Conservation (phyloP, 2,797 vertebrate species). For the Epinephelus coioides region DNA sequence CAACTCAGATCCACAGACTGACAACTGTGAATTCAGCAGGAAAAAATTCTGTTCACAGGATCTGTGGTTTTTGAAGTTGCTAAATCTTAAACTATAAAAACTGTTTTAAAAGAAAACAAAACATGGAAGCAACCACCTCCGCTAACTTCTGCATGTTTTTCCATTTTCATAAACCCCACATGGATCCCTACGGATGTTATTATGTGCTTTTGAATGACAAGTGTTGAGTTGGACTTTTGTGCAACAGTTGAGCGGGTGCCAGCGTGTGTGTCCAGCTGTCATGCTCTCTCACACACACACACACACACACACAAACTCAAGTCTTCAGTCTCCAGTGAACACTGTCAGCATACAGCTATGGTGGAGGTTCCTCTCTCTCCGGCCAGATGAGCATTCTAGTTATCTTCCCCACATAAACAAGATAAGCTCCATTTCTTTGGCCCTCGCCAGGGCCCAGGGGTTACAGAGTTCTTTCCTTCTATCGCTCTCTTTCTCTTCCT, state of each 20-base stretch:
- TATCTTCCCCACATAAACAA: constrained; percentile 77
- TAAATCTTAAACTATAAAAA: not conserved
- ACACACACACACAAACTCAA: constrained; percentile 47
- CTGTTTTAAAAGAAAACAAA: constrained; percentile 31
- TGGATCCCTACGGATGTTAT: constrained; percentile 64
- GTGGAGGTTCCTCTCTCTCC: constrained; percentile 59
- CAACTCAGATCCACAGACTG: constrained; percentile 14
- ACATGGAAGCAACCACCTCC: constrained; percentile 2
- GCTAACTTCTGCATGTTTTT: constrained; percentile 33
- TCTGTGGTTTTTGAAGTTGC: constrained; percentile 2
- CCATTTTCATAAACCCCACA: constrained; percentile 41
- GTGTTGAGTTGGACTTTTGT: constrained; percentile 73
- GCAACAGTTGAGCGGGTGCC: constrained; percentile 71
- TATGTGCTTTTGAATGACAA: constrained; percentile 74
- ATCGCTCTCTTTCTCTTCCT: constrained; percentile 58
- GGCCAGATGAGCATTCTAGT: constrained; percentile 74
- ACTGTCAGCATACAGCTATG: constrained; percentile 58
- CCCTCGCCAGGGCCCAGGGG: constrained; percentile 58
- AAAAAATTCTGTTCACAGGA: not conserved
- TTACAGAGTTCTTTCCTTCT: constrained; percentile 73
- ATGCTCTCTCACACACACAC: constrained; percentile 36
- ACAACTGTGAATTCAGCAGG: not conserved
- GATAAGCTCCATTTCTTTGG: constrained; percentile 75
- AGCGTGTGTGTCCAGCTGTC: constrained; percentile 76
- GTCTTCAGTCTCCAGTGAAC: constrained; percentile 54